A percentile compares a stretch with the other conserved stretches of the same genome.
These are phyloP conservation scores for Fragum fragum DNA, from an alignment of 2,888 invertebrate genomes.

Conservation along the genomic window DNA sequence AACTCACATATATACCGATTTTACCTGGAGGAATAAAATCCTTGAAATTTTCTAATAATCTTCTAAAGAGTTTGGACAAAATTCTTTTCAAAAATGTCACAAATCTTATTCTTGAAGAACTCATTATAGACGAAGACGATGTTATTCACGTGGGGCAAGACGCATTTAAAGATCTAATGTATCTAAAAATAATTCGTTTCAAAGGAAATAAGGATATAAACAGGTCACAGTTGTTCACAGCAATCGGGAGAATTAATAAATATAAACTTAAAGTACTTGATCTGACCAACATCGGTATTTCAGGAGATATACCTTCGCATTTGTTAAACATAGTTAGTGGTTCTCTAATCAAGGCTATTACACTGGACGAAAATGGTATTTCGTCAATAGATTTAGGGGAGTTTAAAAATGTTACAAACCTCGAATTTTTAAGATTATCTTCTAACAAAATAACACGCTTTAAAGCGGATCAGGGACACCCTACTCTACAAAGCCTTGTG, in stretches of 20 bases:
- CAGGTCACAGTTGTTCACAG: neutral
- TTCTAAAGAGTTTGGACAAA: neutral
- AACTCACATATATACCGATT: conserved; percentile 6
- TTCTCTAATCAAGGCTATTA: neutral
- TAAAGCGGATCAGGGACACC: neutral
- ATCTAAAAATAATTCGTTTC: neutral
- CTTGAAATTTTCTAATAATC: neutral
- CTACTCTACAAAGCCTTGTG: neutral
- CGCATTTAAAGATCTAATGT: neutral
- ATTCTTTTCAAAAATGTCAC: neutral
- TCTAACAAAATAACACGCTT: neutral
- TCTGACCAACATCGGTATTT: neutral
- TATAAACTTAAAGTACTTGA: neutral
- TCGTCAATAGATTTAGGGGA: neutral
- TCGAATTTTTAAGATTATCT: neutral
- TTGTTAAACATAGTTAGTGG: neutral
- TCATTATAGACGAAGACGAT: neutral
- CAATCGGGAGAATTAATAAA: neutral
- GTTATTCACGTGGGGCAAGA: neutral
- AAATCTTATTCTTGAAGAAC: neutral
- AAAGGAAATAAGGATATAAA: neutral
- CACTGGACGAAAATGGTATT: neutral
- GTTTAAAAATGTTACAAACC: neutral
- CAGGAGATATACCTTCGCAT: neutral
- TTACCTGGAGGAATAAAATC: neutral